Percentiles rank a stretch among this genome's conserved stretches.
Conservation (phyloP, 2,888 invertebrate species). For the Ctena decussata region DNA sequence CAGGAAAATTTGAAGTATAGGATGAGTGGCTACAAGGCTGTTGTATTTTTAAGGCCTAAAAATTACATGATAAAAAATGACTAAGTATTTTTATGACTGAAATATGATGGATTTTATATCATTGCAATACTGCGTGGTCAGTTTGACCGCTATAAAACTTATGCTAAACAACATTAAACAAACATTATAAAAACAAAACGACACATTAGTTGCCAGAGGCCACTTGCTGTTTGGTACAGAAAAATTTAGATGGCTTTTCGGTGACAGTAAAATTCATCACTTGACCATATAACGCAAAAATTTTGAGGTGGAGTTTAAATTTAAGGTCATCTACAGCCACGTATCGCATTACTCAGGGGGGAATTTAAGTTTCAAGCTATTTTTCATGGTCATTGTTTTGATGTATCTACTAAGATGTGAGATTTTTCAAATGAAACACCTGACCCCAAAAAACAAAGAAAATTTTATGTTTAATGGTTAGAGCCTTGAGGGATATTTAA, state of each 20-base stretch:
- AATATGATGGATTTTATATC: not conserved
- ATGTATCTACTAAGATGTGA: not conserved
- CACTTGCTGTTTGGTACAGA: constrained; percentile 36
- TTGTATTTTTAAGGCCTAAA: no score
- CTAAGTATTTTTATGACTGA: not conserved
- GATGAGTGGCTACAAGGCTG: no score
- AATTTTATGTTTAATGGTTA: constrained; percentile 2
- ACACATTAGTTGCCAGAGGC: constrained; percentile 45
- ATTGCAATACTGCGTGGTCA: constrained; percentile 30
- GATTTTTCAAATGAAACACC: constrained; percentile 9
- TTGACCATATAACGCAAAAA: constrained; percentile 1
- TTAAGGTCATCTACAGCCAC: constrained; percentile 37
- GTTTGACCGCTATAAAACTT: constrained; percentile 49
- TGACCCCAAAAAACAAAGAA: constrained; percentile 1
- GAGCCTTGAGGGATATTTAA: not conserved
- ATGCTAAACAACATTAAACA: constrained; percentile 19
- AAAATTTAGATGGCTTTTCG: constrained; percentile 56
- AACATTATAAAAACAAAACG: constrained; percentile 57
- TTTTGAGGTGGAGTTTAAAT: constrained; percentile 36
- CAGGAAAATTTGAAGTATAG: no score
- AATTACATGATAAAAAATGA: no score
- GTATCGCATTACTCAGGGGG: constrained; percentile 47
- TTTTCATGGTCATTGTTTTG: constrained; percentile 2
- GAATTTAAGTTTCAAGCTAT: not conserved
- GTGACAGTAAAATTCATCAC: constrained; percentile 60